phyloP scores from a whole-genome alignment of 2,797 vertebrate genomes.

The Paramormyrops hopkinsi region DNA sequence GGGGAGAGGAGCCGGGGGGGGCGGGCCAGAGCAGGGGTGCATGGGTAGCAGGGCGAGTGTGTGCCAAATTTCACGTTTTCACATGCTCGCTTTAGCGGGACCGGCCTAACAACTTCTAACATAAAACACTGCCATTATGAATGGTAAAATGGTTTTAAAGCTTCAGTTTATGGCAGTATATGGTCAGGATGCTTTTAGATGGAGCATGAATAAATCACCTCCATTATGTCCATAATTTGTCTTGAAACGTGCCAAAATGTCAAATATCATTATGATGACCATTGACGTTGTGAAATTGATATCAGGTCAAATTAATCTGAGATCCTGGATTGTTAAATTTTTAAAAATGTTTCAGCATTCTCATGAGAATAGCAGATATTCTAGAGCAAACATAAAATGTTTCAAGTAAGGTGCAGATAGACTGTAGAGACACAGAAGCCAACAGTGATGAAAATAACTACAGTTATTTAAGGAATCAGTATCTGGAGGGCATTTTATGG shows the following conservation, averaged over 20 bases:
- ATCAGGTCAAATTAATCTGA: not conserved
- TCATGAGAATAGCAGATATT: not conserved
- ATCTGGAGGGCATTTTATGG: not conserved
- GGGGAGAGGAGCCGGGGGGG: not conserved
- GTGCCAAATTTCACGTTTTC: not conserved
- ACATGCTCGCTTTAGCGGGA: not conserved
- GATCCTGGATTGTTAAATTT: not conserved
- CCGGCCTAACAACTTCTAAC: not conserved
- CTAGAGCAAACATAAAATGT: not conserved
- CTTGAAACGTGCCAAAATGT: not conserved
- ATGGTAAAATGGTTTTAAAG: not conserved
- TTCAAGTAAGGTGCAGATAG: not conserved
- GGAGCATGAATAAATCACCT: not conserved
- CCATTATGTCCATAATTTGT: not conserved
- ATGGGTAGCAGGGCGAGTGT: not conserved
- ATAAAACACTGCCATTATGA: not conserved
- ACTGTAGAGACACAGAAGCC: not conserved
- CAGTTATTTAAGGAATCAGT: not conserved
- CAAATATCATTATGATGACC: not conserved
- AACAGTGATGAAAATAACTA: conserved; percentile 9
- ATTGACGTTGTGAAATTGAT: not conserved
- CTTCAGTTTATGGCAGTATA: not conserved
- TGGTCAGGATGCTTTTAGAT: not conserved
- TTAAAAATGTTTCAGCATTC: not conserved
- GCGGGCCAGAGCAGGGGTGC: no score